phyloP scores from a whole-genome alignment of 37 sponge, comb jelly and placozoan genomes.

The Aplysina aerophoba region DNA sequence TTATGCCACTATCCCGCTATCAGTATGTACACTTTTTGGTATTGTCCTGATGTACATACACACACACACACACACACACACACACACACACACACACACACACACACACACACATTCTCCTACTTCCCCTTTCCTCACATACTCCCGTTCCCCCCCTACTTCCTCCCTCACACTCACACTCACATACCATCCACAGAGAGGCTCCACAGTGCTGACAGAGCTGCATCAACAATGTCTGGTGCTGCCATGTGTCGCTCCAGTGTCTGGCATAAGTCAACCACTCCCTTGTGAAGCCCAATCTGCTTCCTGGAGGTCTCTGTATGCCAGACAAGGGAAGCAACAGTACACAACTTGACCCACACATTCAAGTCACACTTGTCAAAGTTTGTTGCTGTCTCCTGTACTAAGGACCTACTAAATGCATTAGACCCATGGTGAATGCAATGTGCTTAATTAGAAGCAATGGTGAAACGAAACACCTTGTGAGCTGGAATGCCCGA shows the following conservation, averaged over 20 bases:
- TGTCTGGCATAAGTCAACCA: conserved; percentile 57
- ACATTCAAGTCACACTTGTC: too few species aligned
- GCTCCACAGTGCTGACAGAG: conserved; percentile 78
- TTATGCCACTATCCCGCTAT: neutral
- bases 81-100: neutral
- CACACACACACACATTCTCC: neutral
- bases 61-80: conserved; percentile 7
- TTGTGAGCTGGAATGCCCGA: too few species aligned
- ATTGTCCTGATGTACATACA: neutral
- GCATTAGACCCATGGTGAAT: too few species aligned
- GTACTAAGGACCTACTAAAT: too few species aligned
- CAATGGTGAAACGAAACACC: too few species aligned
- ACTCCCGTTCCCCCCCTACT: too few species aligned
- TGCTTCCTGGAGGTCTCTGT: conserved; percentile 32
- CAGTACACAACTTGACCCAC: too few species aligned
- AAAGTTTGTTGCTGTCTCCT: too few species aligned
- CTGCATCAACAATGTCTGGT: conserved; percentile 57
- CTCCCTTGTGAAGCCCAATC: conserved; percentile 63
- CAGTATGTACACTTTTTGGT: neutral
- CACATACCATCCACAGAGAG: conserved; percentile 80
- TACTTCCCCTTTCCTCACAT: neutral
- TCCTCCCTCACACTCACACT: neutral
- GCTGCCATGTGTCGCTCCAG: conserved; percentile 44
- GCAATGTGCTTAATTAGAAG: too few species aligned
- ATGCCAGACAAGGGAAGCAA: too few species aligned